phyloP scores from a whole-genome alignment of 2,888 invertebrate genomes.

The Drosophila suboccidentalis region DNA sequence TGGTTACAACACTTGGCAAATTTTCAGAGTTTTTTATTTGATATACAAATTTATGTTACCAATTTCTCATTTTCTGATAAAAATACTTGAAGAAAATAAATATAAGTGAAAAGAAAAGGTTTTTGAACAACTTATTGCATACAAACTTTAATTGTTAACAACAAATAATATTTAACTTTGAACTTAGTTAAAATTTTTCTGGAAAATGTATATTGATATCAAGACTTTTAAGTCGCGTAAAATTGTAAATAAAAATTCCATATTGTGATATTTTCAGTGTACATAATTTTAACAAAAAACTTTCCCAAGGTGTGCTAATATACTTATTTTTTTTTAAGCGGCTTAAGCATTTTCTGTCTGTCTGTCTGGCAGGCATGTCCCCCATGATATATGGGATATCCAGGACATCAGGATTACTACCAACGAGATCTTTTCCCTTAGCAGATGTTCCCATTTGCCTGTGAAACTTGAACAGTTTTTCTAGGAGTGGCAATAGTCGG shows the following conservation, averaged over 20 bases:
- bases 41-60: too few relatives aligned
- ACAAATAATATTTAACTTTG: too few relatives aligned
- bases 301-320: not conserved
- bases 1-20: not conserved
- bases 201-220: too few relatives aligned
- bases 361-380: not conserved
- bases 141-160: too few relatives aligned
- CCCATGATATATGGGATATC: conserved; percentile 1
- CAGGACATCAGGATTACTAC: not conserved
- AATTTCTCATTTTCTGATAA: too few relatives aligned
- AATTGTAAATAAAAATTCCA: not conserved
- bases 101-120: too few relatives aligned
- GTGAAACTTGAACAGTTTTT: not conserved
- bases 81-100: too few relatives aligned
- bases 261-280: not conserved
- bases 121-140: too few relatives aligned
- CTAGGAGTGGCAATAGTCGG: conserved; percentile 1
- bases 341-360: not conserved
- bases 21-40: too few relatives aligned
- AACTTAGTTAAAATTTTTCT: too few relatives aligned
- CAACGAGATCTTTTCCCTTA: not conserved
- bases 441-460: not conserved
- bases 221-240: not conserved
- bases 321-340: not conserved
- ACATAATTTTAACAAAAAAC: not conserved